Evolutionary conservation across 2,888 invertebrate genomes (phyloP).

Genomic region (Parasteatoda lunata): DNA sequence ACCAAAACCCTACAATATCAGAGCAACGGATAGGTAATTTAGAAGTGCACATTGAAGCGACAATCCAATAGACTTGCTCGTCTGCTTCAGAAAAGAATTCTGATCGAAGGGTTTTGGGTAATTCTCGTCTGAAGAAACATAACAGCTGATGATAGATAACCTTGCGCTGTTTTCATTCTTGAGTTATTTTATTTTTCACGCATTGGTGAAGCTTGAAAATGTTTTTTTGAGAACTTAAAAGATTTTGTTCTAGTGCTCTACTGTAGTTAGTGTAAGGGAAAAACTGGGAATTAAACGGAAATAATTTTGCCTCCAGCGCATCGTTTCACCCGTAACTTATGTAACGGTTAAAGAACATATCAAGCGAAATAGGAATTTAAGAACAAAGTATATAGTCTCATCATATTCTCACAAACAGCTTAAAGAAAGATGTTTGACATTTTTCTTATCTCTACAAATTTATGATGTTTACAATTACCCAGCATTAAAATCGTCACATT

Average conservation of each 20-base stretch:
- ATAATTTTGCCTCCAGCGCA: conserved; percentile 27
- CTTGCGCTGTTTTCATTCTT: conserved; percentile 4
- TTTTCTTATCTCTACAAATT: too few relatives aligned
- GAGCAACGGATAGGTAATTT: too few relatives aligned
- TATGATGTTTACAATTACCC: too few relatives aligned
- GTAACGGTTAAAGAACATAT: conserved; percentile 40
- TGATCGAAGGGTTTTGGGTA: conserved; percentile 16
- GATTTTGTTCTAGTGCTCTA: conserved; percentile 54
- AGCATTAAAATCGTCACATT: too few relatives aligned
- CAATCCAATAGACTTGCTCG: conserved; percentile 4
- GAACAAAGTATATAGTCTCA: not conserved
- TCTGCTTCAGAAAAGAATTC: conserved; percentile 16
- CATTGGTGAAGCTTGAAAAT: conserved; percentile 12
- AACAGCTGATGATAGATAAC: conserved; percentile 8
- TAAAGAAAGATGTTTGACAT: too few relatives aligned
- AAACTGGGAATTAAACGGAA: conserved; percentile 41
- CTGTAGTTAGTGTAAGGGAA: conserved; percentile 8
- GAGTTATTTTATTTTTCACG: conserved; percentile 16
- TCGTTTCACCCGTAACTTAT: conserved; percentile 45
- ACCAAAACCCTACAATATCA: too few relatives aligned
- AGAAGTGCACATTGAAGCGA: not conserved
- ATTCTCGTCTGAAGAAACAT: conserved; percentile 11
- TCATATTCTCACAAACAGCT: too few relatives aligned
- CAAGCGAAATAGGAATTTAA: not conserved
- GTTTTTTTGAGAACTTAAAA: conserved; percentile 31